A percentile compares a stretch with the other conserved stretches of the same genome.
phyloP scores from a whole-genome alignment of 2,797 vertebrate genomes.

The Champsocephalus gunnari region DNA sequence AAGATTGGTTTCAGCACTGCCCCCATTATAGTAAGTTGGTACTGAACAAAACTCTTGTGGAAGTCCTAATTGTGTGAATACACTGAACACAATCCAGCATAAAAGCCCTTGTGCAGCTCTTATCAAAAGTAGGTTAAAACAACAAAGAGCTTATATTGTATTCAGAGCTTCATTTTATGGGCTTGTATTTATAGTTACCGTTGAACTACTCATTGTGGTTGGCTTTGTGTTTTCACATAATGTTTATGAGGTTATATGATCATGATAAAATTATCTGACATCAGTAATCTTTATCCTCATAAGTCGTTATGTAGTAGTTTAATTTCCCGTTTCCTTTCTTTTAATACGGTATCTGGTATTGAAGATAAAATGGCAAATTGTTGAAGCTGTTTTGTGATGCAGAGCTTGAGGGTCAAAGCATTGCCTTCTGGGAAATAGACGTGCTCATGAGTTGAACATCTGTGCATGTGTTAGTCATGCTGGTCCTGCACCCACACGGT shows the following conservation, averaged over 20 bases:
- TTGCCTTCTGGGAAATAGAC: constrained; percentile 60
- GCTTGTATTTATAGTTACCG: constrained; percentile 36
- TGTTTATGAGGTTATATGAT: constrained; percentile 15
- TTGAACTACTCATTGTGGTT: constrained; percentile 28
- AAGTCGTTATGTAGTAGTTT: neutral
- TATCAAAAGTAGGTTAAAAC: constrained; percentile 61
- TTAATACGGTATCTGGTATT: neutral
- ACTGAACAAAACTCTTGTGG: constrained; percentile 32
- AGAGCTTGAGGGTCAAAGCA: constrained; percentile 67
- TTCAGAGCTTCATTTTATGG: constrained; percentile 36
- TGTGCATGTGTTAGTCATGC: constrained; percentile 76
- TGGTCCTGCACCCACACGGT: constrained; percentile 66
- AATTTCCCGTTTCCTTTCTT: constrained; percentile 1
- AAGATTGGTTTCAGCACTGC: constrained; percentile 95
- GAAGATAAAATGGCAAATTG: constrained; percentile 14
- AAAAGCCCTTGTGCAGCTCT: constrained; percentile 52
- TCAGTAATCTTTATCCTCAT: neutral
- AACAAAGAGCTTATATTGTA: constrained; percentile 46
- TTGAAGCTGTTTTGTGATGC: constrained; percentile 47
- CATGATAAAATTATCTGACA: constrained; percentile 7
- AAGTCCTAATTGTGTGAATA: constrained; percentile 53
- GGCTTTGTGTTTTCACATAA: constrained; percentile 19
- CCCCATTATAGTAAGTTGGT: constrained; percentile 92
- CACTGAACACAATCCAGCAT: constrained; percentile 47
- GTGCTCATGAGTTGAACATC: constrained; percentile 65